These are phyloP conservation scores for Meganola albula DNA, from an alignment of 2,888 invertebrate species.

Conservation along the genomic window DNA sequence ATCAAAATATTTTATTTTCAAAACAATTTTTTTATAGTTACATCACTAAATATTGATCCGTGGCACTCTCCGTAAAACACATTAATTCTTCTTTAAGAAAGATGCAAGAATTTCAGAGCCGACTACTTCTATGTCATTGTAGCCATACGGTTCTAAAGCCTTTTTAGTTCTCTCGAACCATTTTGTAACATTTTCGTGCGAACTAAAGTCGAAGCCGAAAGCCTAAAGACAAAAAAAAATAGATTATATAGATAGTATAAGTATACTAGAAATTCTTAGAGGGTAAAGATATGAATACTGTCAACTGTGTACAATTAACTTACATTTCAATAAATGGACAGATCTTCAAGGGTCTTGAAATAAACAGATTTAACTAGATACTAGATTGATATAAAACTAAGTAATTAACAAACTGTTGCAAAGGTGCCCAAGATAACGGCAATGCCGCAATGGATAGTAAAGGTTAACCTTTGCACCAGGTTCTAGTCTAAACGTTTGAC, in stretches of 20 bases:
- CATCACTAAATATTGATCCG: too few species aligned
- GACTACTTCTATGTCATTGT: constrained; percentile 80
- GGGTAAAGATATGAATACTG: background rate
- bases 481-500: background rate
- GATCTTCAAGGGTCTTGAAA: too few species aligned
- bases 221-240: constrained; percentile 52
- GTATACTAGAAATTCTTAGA: too few species aligned
- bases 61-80: constrained; percentile 5
- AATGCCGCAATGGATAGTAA: too few species aligned
- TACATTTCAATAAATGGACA: too few species aligned
- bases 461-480: background rate
- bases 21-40: too few species aligned
- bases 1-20: constrained; percentile 1
- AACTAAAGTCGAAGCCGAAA: constrained; percentile 72
- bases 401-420: too few species aligned
- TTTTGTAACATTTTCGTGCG: constrained; percentile 74
- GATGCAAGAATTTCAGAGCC: constrained; percentile 77
- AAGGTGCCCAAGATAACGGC: too few species aligned
- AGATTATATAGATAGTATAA: too few species aligned
- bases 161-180: constrained; percentile 84
- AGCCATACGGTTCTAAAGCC: constrained; percentile 80
- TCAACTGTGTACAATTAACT: too few species aligned
- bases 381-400: too few species aligned
- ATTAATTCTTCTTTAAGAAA: constrained; percentile 61
- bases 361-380: too few species aligned